phyloP scores from a whole-genome alignment of 2,797 vertebrate species.

The Acomys russatus region DNA sequence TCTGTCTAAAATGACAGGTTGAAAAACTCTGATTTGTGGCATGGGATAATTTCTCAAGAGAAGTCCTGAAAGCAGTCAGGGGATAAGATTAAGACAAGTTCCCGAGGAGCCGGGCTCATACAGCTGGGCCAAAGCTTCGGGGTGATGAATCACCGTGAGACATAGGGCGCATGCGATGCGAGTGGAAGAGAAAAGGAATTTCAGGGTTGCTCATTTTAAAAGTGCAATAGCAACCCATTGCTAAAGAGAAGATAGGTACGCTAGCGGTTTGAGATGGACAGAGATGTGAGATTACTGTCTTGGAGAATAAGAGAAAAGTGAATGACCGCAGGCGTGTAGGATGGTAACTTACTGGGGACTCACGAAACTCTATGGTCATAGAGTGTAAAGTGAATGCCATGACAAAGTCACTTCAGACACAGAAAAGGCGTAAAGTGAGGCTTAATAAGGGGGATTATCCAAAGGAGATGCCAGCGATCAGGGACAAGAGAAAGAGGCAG shows the following conservation, averaged over 20 bases:
- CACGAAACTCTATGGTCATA: neutral
- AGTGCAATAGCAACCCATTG: neutral
- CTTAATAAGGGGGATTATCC: neutral
- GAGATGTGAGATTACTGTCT: neutral
- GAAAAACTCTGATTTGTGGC: neutral
- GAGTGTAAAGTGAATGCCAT: neutral
- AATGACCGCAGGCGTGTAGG: neutral
- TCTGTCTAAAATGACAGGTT: neutral
- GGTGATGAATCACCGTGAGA: neutral
- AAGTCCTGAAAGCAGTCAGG: neutral
- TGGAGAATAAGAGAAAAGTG: neutral
- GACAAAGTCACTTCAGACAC: neutral
- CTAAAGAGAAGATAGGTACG: neutral
- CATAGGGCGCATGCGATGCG: neutral
- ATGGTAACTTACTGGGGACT: neutral
- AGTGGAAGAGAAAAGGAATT: neutral
- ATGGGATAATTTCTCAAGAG: neutral
- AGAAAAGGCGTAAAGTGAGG: neutral
- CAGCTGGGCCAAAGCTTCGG: neutral
- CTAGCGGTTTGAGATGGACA: neutral
- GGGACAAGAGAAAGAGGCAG: neutral
- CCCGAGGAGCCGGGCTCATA: neutral
- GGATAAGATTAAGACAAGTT: neutral
- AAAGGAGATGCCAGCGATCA: neutral
- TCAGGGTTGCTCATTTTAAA: neutral